Evolutionary conservation across 2,888 invertebrate species (phyloP), one percentile per base, ranked within the genome.

Genomic region (Autographa pulchrina): DNA sequence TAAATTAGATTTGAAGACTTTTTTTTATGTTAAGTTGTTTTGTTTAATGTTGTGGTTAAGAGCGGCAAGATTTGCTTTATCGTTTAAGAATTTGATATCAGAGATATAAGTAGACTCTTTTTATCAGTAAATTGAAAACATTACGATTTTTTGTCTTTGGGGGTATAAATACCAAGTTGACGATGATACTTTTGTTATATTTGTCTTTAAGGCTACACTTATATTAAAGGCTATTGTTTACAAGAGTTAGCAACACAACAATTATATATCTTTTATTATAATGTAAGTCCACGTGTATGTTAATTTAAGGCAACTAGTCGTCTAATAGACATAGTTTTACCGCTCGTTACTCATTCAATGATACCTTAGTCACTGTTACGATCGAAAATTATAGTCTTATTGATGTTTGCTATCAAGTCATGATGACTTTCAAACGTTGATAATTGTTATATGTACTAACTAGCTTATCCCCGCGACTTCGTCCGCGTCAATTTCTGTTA

Each of bases 261-360:
- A 65, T 63, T n/a, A 48, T 38, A 35, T 18, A 8, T 7, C 13
- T 38, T 32, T 62, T 72, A 80, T 76, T 71, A 61, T 64, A 72
- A 63, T 63, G 31, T 54, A 56, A 14, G 16, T 59, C 60, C 80
- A 80, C 77, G 80, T 80, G 77, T 76, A 77, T 64, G 65, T n/a
- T 54, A 61, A 70, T 70, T 41, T 43, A 60, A 56, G 59, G 20
- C 7, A 62, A 62, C 75, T 62, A 54, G 43, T 20, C 32, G 35
- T 62, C 11, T 56, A 65, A 65, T 61, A 66, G 66, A 43, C 54
- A 48, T 41, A 11, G 43, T 65, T 74, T 74, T 69, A 69, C 66
- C 60, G 65, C 58, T 61, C 32, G 5, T 65, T 56, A 61, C 20
- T 31, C 68, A 68, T 63, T 78, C 48, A 68, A 66, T 64, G 61